These are phyloP conservation scores for Alcedo quadribrachys DNA, from an alignment of 2,797 vertebrate genomes.

Conservation along the genomic window DNA sequence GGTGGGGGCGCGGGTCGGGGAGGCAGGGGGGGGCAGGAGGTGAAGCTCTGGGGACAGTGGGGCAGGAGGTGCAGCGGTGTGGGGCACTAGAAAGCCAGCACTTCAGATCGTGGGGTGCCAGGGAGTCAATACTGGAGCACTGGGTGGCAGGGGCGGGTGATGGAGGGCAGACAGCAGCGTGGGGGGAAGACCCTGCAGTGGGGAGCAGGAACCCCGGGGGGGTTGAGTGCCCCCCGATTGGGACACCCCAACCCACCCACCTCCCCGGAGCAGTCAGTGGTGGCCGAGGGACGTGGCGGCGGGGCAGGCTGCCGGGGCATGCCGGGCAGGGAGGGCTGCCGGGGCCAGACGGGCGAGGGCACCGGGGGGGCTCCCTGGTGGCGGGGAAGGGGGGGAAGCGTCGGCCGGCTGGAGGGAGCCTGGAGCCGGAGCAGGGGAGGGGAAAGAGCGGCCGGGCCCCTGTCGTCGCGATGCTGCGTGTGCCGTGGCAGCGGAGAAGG, in stretches of 20 bases:
- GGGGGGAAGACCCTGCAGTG: background rate
- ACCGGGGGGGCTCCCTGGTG: background rate
- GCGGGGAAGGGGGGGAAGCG: background rate
- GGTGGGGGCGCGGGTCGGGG: too few relatives aligned
- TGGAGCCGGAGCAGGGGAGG: background rate
- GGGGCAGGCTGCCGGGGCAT: background rate
- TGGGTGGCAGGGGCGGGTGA: background rate
- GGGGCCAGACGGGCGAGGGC: too few relatives aligned
- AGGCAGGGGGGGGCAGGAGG: background rate
- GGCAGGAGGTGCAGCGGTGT: background rate
- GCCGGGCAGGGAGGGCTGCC: background rate
- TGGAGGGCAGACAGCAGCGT: background rate
- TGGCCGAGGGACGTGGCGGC: background rate
- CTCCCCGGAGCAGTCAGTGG: background rate
- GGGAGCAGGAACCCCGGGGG: background rate
- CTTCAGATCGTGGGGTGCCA: too few relatives aligned
- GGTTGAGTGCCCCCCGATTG: too few relatives aligned
- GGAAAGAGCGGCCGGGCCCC: background rate
- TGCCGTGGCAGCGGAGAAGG: constrained; percentile 10
- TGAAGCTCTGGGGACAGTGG: background rate
- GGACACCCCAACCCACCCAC: background rate
- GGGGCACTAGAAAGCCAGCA: background rate
- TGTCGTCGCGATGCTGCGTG: background rate
- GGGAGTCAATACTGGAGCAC: background rate
- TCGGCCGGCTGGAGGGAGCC: background rate